These are phyloP conservation scores for Clarias platycephalus DNA, from an alignment of 2,797 vertebrate genomes.

Conservation along the genomic window DNA sequence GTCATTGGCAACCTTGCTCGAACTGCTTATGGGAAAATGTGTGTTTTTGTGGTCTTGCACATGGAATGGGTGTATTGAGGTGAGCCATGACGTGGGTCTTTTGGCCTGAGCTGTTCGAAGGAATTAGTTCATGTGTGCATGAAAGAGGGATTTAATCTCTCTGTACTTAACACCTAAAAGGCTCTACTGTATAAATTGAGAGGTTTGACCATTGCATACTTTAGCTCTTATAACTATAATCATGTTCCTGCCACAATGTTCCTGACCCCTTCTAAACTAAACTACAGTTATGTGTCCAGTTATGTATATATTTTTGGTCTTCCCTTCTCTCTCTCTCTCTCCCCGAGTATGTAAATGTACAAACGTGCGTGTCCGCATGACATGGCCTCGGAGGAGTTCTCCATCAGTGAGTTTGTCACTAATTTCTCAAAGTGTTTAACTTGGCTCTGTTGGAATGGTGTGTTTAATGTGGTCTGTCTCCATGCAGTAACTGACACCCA, in stretches of 20 bases:
- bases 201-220: background rate
- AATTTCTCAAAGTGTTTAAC: conserved; percentile 61
- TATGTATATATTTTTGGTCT: background rate
- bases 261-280: background rate
- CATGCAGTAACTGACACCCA: background rate
- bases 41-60: background rate
- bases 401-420: conserved; percentile 45
- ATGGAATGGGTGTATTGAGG: conserved; percentile 4
- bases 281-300: background rate
- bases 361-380: conserved; percentile 25
- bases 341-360: background rate
- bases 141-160: conserved; percentile 42
- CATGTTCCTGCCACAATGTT: background rate
- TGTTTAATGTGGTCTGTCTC: conserved; percentile 8
- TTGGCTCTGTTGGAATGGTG: conserved; percentile 9
- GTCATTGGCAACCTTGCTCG: conserved; percentile 4
- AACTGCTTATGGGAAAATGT: conserved; percentile 29
- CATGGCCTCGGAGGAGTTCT: conserved; percentile 61
- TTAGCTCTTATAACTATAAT: background rate
- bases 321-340: background rate
- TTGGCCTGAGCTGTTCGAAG: conserved; percentile 3
- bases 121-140: conserved; percentile 34
- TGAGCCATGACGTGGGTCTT: conserved; percentile 23
- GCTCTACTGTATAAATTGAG: background rate
- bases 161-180: conserved; percentile 24